phyloP scores from a whole-genome alignment of 1,140 invertebrate species.

The Leucophenga varia region DNA sequence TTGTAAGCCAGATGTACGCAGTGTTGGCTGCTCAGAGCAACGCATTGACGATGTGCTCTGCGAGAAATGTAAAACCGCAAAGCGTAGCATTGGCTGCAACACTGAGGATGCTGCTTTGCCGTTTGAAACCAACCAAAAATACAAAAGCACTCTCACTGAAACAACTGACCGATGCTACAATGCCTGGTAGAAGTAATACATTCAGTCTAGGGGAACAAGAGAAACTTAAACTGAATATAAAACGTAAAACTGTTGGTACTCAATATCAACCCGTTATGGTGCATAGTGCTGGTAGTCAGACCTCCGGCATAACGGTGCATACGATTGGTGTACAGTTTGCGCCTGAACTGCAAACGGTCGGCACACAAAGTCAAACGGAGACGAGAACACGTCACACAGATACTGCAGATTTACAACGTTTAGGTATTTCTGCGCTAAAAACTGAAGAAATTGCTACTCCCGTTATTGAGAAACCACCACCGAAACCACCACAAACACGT shows the following conservation, averaged over 20 bases:
- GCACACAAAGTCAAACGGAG: slow-evolving; percentile 27
- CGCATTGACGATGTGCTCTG: slow-evolving; percentile 58
- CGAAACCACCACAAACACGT: slow-evolving; percentile 9
- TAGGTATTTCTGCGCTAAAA: slow-evolving; percentile 25
- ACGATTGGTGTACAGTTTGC: slow-evolving; percentile 32
- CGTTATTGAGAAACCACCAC: not conserved
- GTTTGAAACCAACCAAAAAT: not conserved
- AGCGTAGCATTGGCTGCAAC: slow-evolving; percentile 56
- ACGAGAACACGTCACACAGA: slow-evolving; percentile 34
- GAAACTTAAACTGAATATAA: slow-evolving; percentile 21
- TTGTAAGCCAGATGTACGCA: slow-evolving; percentile 52
- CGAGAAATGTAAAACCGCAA: slow-evolving; percentile 58
- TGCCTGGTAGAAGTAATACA: slow-evolving; percentile 47
- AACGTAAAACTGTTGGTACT: slow-evolving; percentile 35
- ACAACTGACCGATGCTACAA: slow-evolving; percentile 13
- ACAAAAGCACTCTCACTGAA: slow-evolving; percentile 19
- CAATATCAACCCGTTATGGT: slow-evolving; percentile 27
- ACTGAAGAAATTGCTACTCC: slow-evolving; percentile 34
- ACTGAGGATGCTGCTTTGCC: slow-evolving; percentile 40
- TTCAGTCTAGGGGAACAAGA: slow-evolving; percentile 48
- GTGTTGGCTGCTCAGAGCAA: slow-evolving; percentile 58
- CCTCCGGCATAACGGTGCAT: slow-evolving; percentile 11
- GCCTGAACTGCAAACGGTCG: slow-evolving; percentile 28
- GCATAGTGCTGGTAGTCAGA: slow-evolving; percentile 29
- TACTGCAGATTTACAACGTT: slow-evolving; percentile 31